Evolutionary conservation across 2,797 vertebrate genomes (phyloP), one percentile per base, ranked within the genome.

Genomic region (Acrocephalus scirpaceus): DNA sequence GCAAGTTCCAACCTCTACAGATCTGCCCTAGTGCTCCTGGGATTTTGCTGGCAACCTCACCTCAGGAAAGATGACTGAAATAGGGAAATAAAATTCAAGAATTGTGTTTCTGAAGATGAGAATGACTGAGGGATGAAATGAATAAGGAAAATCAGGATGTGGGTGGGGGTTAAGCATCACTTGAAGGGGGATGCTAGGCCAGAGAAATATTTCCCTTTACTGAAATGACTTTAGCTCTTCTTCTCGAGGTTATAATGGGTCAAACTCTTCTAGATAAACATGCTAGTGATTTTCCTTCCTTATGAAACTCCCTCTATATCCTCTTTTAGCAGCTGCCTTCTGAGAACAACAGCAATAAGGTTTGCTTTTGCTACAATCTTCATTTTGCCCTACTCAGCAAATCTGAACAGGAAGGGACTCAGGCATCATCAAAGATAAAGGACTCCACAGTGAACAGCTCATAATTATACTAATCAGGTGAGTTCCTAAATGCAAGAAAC

Each of bases 351-450:
- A 92, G 70, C 66, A 90, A 69, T 85, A 93, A 86, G 54, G 53
- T 73, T 62, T 29, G 58, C 71, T 94, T 86, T 88, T 77, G 85
- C 73, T 75, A 84, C 70, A 70, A 54, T 88, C 70, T 26, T 58
- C 48, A 56, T 97, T 97, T 96, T 67, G 57, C 89, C 64, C 34
- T 58, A 65, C 75, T 98, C 96, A 94, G 97, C 97, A 97, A 96
- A 95, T 86, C 97, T 30, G 78, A 97, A 97, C 94, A 97, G 97
- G 93, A 97, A 96, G 57, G 19, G 62, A 84, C 40, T 86, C 32
- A 8, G 76, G 93, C 86, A 82, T 32, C 64, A 92, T 69, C 61
- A 73, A 94, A 94, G 64, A 73, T 47, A 78, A 88, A 96, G 90
- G 62, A 65, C 53, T 94, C 73, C 79, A 93, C 65, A 89, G 60